Base-by-base conservation (phyloP, 92 coral and sea anemone genomes). In the Zoanthus sansibaricus region DNA sequence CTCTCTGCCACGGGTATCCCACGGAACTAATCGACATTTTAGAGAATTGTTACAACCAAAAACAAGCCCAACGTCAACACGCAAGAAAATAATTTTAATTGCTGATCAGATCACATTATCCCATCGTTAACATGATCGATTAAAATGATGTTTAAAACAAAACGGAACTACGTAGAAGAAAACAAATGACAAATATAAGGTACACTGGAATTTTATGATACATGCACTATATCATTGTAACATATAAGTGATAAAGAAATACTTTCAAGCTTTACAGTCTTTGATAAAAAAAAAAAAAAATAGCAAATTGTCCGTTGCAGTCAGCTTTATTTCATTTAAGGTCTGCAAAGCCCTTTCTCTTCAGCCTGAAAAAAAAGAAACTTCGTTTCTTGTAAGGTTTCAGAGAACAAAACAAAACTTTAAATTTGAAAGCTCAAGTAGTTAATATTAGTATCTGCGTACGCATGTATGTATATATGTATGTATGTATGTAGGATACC, bases 301-400 rank as follows among this genome's bases (percentile, higher is more conserved):
- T 21, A 75, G 8, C 18, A 18, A 17, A 47, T 5, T 76, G 52
- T 18, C 21, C 82, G 31, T 9, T 8, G 44, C 18, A 76, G 18
- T 51, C 67, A 15, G 5, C 30, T 12, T 51, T 30, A 13, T 0
- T 25, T 30, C 25, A 48, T 54, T 54, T 67, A 76, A 62, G 82
- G 46, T 10, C 42, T 76, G 82, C 82, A 76, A 5, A 76, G 82
- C 30, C 68, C 82, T 76, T 76, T 76, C 10, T 76, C 82, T 51
- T 76, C 82, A 11, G 82, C 82, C 82, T 76, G 48, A 12, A 31
- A 51, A 76, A 54, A 54, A 76, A 54, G 30, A 7, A 13, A n/a
- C 32, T 44, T 72, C 13, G 9, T 61, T 5, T n/a, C 4, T 2
- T 37, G 4, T 37, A 37, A 37, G 1, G 42, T 37, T 37, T 37